phyloP scores from a whole-genome alignment of 2,113 vertebrate species.

The Macaca mulatta region DNA sequence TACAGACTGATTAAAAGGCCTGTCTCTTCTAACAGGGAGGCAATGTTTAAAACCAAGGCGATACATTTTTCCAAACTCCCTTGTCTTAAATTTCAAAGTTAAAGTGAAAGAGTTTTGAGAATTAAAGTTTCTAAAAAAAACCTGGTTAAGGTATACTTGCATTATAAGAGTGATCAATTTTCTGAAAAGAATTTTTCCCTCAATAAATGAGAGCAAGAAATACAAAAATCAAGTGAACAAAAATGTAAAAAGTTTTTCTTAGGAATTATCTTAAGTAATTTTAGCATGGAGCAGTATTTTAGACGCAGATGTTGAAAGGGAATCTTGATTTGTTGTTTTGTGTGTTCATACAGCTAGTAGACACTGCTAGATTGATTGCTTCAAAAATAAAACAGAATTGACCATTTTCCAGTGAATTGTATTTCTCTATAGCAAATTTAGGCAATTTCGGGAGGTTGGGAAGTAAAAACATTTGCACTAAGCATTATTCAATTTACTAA shows the following conservation, averaged over 20 bases:
- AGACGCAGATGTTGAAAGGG: background rate
- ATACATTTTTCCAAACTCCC: background rate
- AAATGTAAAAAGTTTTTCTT: background rate
- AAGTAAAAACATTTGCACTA: background rate
- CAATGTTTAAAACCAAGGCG: conserved; percentile 20
- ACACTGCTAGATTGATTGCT: background rate
- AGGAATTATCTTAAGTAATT: background rate
- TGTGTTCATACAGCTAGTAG: background rate
- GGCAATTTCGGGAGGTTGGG: background rate
- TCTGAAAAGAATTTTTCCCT: background rate
- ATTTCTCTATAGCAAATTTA: background rate
- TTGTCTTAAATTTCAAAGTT: conserved; percentile 36
- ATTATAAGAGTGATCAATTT: background rate
- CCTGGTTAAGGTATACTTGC: background rate
- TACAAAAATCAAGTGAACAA: background rate
- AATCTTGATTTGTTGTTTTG: background rate
- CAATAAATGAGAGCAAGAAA: background rate
- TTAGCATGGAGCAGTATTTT: background rate
- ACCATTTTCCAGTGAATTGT: background rate
- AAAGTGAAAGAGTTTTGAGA: background rate
- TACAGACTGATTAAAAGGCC: conserved; percentile 63
- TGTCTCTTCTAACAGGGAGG: conserved; percentile 42
- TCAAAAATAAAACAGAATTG: background rate
- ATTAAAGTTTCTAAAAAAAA: conserved; percentile 1
- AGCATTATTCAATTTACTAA: background rate